Base-by-base conservation (phyloP, 2,113 vertebrate genomes). In the Eira barbara region DNA sequence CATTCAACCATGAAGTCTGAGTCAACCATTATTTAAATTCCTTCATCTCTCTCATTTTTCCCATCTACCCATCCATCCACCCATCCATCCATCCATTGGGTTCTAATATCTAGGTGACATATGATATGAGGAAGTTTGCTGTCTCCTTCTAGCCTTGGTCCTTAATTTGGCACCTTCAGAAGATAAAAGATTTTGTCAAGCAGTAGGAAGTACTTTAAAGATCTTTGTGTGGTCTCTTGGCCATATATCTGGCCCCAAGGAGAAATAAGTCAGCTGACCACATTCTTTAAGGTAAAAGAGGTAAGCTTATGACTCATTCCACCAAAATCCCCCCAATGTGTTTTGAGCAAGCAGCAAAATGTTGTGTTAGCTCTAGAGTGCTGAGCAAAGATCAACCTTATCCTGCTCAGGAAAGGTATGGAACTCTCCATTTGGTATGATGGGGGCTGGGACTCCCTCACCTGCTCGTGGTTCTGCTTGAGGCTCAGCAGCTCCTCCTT, bases 381-480 rank as follows among this genome's bases (percentile, higher is more conserved):
- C 57, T 89, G 36, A 20, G 42, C 52, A 89, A 65, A 78, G 36
- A 27, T 20, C 55, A 6, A 14, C 7, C 8, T 81, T 65, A 12
- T 45, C 61, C 63, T 83, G 42, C 52, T 29, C 17, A 11, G 36
- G 31, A 1, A 3, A 82, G 34, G 45, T 34, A 49, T 1, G 20
- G 49, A 14, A 12, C 4, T 27, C 34, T 96, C 55, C 15, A 4
- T 20, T 10, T 8, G 34, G 18, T 15, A 52, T 49, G 3, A 5
- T 12, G 4, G 31, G 29, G 25, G 0, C 63, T 52, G 20, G 12
- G 7, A 20, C 20, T 31, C 20, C 92, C 98, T 98, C 94, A 99
- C 99, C 95, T 99, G 99, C 59, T 99, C 99, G 0, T 99, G 99
- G 98, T 99, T 99, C 99, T 99, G 99, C 99, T 98, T 99, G 27